Evolutionary conservation across 2,797 vertebrate species (phyloP), one percentile per base, ranked within the genome.

Genomic region (Lithobates sylvaticus): DNA sequence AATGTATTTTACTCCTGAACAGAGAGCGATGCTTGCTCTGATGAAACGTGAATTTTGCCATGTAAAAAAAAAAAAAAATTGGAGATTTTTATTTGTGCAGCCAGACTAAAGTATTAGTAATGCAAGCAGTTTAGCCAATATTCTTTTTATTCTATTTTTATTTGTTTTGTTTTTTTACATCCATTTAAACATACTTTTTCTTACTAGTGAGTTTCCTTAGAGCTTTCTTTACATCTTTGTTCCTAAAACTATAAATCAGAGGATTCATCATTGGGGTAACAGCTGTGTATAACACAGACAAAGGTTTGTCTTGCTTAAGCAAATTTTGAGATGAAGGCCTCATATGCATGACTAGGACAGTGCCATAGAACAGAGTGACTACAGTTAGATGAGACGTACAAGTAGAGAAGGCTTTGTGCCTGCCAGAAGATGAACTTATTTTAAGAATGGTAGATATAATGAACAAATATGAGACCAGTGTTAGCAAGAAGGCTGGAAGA

Each of bases 231-330:
- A 90, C 84, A 16, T 91, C 88, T 34, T 92, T 88, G 64, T 90
- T 91, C 9, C 89, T 88, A 44, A 90, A 64, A 44, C 88, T 90
- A 44, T 90, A 91, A 42, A 91, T 89, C 29, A 90, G 81, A 6
- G 90, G 88, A 3, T 90, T 91, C 34, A 91, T 39, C 88, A 89
- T 89, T 68, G 89, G 89, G 2, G 88, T 89, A 34, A 91, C 89
- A 0, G 76, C 39, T 1, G 89, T 89, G 32, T 88, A 91, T 76
- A 91, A 88, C 5, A 90, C 82, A 0, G 88, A 86, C 34, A 90
- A 67, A 18, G 86, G 77, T 42, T 89, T 90, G 23, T 88, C 85
- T 42, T 88, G 74, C 13, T 79, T 81, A 42, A 88, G 88, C 0
- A 86, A 88, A 39, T 84, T 75, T 0, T 86, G 72, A 12, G 87